Percentiles rank a stretch among this genome's conserved stretches.
Evolutionary conservation across 2,797 vertebrate genomes (phyloP).

Genomic region (Lindbergichthys nudifrons): DNA sequence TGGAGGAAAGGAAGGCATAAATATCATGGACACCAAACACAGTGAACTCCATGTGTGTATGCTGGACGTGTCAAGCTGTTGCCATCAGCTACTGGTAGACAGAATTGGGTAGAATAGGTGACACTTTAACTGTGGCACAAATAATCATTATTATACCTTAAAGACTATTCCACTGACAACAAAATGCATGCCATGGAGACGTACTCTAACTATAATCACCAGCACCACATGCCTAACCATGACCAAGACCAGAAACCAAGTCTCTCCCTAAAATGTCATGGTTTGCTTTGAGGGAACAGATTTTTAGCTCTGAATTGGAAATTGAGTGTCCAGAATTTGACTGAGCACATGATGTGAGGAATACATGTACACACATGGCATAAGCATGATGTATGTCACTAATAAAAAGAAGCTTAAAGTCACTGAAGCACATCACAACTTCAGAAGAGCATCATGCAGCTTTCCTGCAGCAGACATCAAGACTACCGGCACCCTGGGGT

Average conservation of each 20-base stretch:
- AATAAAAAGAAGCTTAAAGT: not conserved
- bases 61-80: not conserved
- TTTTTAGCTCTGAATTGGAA: not conserved
- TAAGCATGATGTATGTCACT: not conserved
- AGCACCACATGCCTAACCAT: not conserved
- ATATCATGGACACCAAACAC: slow-evolving; percentile 33
- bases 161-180: not conserved
- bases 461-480: slow-evolving; percentile 12
- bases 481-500: not conserved
- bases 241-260: slow-evolving; percentile 1
- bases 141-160: too few species aligned
- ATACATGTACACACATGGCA: not conserved
- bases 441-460: not conserved
- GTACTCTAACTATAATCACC: not conserved
- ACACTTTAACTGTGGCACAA: not conserved
- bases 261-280: not conserved
- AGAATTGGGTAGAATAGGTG: not conserved
- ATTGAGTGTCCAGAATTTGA: not conserved
- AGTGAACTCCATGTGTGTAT: not conserved
- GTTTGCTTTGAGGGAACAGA: not conserved
- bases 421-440: not conserved
- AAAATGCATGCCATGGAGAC: not conserved
- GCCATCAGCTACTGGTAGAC: not conserved
- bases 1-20: slow-evolving; percentile 17
- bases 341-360: not conserved